Base-by-base conservation (phyloP, 2,113 vertebrate genomes). In the Otocyon megalotis region DNA sequence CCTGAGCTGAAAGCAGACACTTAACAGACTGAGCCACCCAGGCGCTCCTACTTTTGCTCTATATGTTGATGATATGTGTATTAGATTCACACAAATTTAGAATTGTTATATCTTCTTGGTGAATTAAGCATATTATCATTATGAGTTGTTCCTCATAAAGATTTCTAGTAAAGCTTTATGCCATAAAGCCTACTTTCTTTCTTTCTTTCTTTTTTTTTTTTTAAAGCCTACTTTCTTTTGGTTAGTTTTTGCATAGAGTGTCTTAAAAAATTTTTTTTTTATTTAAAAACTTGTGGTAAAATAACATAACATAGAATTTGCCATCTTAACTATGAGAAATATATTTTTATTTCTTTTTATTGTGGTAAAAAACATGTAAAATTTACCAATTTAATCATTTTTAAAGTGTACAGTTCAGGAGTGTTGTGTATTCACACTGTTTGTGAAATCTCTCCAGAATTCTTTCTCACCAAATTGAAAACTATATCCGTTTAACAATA, bases 161-260 rank as follows among this genome's bases (percentile, higher is more conserved):
- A 56, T 74, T 94, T 85, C 17, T 67, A 71, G 79, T 56, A 63
- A 89, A 71, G 63, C 10, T 58, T 92, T 86, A 89, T 89, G 37
- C 5, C 48, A n/a, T 79, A 79, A 79, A 87, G 26, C 16, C 43
- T 28, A 28, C 22, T 88, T 97, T 91, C 24, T 92, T 95, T 74
- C 43, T 43, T 43, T 43, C 43, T 43, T 43, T 43, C 7, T 43
- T 43, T 43, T 43, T 43, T 43, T 43, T 43, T 43, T 43, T 43
- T 43, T 79, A 74, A 79, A 87, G 26, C 13, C 28, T 28, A 28
- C 17, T 88, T 97, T 91, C 24, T 92, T 95, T 74, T 48, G 58
- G 50, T 69, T 53, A 71, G 53, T 35, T 86, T 89, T 84, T 84
- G 32, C 43, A 91, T 32, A 26, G 54, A 50, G 92, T 71, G 48